Base-by-base conservation (phyloP, 2,888 invertebrate genomes). In the Acanthococcus lagerstroemiae region DNA sequence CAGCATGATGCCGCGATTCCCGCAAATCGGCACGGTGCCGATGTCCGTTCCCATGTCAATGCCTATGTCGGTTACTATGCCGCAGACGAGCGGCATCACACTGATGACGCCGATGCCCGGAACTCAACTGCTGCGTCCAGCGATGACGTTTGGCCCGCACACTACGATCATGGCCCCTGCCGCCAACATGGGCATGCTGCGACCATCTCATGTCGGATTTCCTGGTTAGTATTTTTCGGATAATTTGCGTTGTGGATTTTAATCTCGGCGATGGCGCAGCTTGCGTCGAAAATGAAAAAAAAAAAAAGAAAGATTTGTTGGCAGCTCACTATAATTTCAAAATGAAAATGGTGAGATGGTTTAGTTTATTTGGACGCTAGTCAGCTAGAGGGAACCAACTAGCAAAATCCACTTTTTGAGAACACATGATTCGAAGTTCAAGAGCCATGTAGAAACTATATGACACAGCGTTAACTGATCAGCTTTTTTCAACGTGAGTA, bases 61-160 rank as follows among this genome's bases (percentile, higher is more conserved):
- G 76, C 77, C 75, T 5, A 77, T 74, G 73, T 79, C 82, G 80
- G 74, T 80, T 74, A 80, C 80, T 73, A 79, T 82, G 80, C 78
- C 78, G 75, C 77, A 77, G 69, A 66, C 68, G 3, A 69, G 68
- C n/a, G 69, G 68, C 58, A 67, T 70, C 48, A 58, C 67, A 1
- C 26, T 57, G 50, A 66, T 69, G 66, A 45, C 67, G 15, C 67
- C 67, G 4, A 69, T 71, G 68, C 66, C 68, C 21, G 55, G 69
- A 12, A 30, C 68, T 17, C 68, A 55, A 2, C 63, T 66, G 25
- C 21, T 66, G 17, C 55, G 66, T 15, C 66, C 56, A 1, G 24
- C 66, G 4, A 66, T 66, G 56, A 50, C 56, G 17, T 45, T 65
- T 1, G 46, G 46, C 19, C 66, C 48, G 5, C 66, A 56, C 30